These are phyloP conservation scores for Brachionus rotundiformis DNA, from an alignment of 1,140 invertebrate species.

Conservation along the genomic window DNA sequence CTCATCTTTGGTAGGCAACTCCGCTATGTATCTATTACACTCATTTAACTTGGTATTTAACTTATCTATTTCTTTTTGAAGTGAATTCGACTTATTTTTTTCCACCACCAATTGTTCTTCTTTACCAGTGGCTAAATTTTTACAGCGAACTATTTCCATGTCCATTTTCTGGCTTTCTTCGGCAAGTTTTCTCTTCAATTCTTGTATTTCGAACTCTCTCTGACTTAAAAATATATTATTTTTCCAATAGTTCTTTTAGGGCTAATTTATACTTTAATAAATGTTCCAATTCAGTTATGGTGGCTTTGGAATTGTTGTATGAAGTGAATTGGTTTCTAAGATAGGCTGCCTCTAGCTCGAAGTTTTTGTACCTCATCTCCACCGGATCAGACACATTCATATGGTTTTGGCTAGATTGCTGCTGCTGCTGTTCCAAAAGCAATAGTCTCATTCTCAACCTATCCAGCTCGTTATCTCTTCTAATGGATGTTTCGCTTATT, in stretches of 20 bases:
- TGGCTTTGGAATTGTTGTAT: not conserved
- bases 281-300: slow-evolving; percentile 1
- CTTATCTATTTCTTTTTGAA: slow-evolving; percentile 21
- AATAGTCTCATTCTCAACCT: not conserved
- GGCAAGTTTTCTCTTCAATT: not conserved
- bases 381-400: not conserved
- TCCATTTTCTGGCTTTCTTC: not conserved
- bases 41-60: slow-evolving; percentile 20
- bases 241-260: too few species aligned
- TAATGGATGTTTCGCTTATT: not conserved
- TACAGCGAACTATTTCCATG: not conserved
- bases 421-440: slow-evolving; percentile 11
- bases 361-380: slow-evolving; percentile 20
- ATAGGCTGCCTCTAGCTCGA: slow-evolving; percentile 5
- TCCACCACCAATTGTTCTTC: not conserved
- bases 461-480: slow-evolving; percentile 22
- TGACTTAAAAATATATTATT: not conserved
- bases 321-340: slow-evolving; percentile 20
- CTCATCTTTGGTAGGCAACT: slow-evolving; percentile 33
- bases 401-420: not conserved
- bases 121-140: not conserved
- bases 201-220: slow-evolving; percentile 47
- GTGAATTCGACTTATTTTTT: not conserved
- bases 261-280: not conserved
- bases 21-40: slow-evolving; percentile 31